A percentile compares a stretch with the other conserved stretches of the same genome.
phyloP scores from a whole-genome alignment of 2,797 vertebrate species.

The Acanthopagrus latus region DNA sequence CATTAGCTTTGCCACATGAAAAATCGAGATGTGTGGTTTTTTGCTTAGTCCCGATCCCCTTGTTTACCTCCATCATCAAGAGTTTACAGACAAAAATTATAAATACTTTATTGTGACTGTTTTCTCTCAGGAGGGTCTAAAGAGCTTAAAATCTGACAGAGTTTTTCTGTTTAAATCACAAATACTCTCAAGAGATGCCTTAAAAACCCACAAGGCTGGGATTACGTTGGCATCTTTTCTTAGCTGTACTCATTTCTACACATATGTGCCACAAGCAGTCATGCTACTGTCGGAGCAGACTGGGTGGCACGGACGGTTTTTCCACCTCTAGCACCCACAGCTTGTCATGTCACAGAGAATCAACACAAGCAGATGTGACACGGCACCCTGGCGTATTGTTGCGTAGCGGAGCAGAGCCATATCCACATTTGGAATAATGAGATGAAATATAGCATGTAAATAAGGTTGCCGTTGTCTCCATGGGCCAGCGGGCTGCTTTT shows the following conservation, averaged over 20 bases:
- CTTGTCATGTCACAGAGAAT: conserved; percentile 60
- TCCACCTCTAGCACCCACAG: conserved; percentile 36
- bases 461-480: conserved; percentile 29
- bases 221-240: conserved; percentile 6
- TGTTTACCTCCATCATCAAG: conserved; percentile 28
- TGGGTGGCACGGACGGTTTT: not conserved
- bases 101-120: conserved; percentile 31
- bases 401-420: conserved; percentile 18
- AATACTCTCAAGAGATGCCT: conserved; percentile 21
- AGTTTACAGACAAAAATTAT: conserved; percentile 28
- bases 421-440: conserved; percentile 52
- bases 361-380: conserved; percentile 58
- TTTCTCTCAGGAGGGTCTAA: conserved; percentile 26
- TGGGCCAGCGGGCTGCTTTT: conserved; percentile 37
- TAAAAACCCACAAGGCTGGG: not conserved
- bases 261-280: not conserved
- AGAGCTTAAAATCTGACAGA: conserved; percentile 31
- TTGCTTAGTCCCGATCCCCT: conserved; percentile 1
- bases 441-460: conserved; percentile 60
- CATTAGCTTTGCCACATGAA: conserved; percentile 18
- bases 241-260: not conserved
- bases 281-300: not conserved
- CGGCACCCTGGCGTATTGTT: conserved; percentile 30
- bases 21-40: conserved; percentile 12
- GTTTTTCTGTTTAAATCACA: conserved; percentile 46